These are phyloP conservation scores for Rhabdomys dilectus DNA, from an alignment of 2,113 vertebrate species.

Conservation along the genomic window DNA sequence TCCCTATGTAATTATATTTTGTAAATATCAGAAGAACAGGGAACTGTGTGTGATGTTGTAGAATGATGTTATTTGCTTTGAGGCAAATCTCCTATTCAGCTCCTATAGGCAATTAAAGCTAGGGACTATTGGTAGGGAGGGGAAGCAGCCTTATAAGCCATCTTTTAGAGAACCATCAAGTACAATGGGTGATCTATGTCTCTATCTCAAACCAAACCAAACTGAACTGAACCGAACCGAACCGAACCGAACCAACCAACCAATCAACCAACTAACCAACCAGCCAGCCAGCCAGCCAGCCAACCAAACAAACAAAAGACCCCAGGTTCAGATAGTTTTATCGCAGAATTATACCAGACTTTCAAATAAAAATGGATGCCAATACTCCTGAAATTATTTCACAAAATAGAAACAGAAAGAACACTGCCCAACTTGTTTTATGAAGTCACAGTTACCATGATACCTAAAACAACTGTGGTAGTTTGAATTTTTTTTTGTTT, in stretches of 20 bases:
- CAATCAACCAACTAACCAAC: no score
- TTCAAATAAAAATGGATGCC: background rate
- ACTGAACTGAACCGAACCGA: background rate
- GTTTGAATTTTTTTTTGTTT: no score
- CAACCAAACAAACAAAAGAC: background rate
- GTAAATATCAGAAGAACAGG: conserved; percentile 1
- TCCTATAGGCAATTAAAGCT: background rate
- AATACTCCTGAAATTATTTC: background rate
- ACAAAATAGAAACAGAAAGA: background rate
- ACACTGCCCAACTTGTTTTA: background rate
- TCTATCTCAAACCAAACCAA: background rate
- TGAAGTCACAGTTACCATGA: background rate
- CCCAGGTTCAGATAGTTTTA: background rate
- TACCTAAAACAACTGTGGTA: background rate
- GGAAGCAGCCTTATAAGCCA: background rate
- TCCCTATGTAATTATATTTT: background rate
- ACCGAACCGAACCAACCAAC: background rate
- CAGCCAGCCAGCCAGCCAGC: no score
- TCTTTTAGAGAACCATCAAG: background rate
- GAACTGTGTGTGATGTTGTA: background rate
- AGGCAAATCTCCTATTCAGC: background rate
- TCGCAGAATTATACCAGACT: background rate
- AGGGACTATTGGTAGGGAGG: background rate
- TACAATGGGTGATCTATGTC: background rate
- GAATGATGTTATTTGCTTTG: background rate